Base-by-base conservation (phyloP, 1,140 invertebrate genomes). In the Drosophila asahinai region DNA sequence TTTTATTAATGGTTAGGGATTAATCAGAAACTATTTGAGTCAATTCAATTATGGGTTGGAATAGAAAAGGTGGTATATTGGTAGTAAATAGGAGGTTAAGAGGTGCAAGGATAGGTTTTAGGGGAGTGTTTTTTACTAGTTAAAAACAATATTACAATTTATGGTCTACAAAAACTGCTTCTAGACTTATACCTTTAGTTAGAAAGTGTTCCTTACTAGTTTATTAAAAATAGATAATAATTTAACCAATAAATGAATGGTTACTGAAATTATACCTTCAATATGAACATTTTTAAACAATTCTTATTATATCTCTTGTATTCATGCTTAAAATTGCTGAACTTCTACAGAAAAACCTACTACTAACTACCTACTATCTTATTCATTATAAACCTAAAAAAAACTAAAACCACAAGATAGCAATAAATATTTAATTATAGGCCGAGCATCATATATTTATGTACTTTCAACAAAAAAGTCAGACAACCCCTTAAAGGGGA, bases 1-100 rank as follows among this genome's bases (percentile, higher is more conserved):
- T 63, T 66, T 62, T 63, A 38, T 36, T 40, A 57, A 57, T 57
- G 25, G 17, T n/a, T 25, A 25, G 3, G 57, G 62, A 64, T 64
- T 30, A 64, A 64, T 64, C 33, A 64, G 11, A 15, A 6, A 6
- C 19, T 19, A 11, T 57, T 57, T 11, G 4, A 57, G 54, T 40
- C 54, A 57, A 25, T 57, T 57, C 19, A 57, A 57, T 40, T 57
- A 25, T 15, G 36, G 54, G 17, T 57, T 57, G 40, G 11, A 57
- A 11, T 25, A 25, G 11, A 40, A 25, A 19, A 8, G 1, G 30
- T n/a, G 27, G 5, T 17, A 33, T 1, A 55, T 7, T 9, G 52
- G 3, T 36, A 19, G 2, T 36, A 7, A 19, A 17, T 17, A 22
- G 17, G 15, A 15, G 33, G 33, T 11, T 22, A n/a, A 7, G 3